Conservation (phyloP, 2,113 vertebrate genomes). For the Phrynocephalus versicolor region DNA sequence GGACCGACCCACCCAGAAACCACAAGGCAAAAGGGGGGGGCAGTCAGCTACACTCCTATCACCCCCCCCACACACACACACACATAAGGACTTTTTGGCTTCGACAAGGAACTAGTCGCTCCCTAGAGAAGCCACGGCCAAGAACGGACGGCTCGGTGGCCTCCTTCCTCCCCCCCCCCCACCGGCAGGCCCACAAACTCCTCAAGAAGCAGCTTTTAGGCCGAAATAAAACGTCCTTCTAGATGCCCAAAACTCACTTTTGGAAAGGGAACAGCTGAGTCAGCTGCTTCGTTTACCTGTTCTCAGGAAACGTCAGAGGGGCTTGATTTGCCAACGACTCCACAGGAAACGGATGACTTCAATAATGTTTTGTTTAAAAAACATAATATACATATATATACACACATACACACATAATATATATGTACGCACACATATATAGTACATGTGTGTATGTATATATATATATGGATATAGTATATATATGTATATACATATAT, state of each 20-base stretch:
- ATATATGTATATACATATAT: slow-evolving; percentile 85
- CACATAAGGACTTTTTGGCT: slow-evolving; percentile 81
- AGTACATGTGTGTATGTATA: no score
- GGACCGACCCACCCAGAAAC: slow-evolving; percentile 62
- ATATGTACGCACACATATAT: no score
- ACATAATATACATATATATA: slow-evolving; percentile 85
- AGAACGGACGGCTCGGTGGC: slow-evolving; percentile 81
- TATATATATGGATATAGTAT: slow-evolving; percentile 80
- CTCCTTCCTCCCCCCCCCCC: no score
- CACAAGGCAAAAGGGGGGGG: slow-evolving; percentile 79
- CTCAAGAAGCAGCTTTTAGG: slow-evolving; percentile 83
- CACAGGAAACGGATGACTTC: slow-evolving; percentile 83
- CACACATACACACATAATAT: no score
- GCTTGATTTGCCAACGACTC: slow-evolving; percentile 84
- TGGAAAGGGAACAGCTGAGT: slow-evolving; percentile 79
- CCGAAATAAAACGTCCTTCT: slow-evolving; percentile 82
- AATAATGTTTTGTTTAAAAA: slow-evolving; percentile 83
- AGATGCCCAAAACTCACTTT: slow-evolving; percentile 76
- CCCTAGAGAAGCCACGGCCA: slow-evolving; percentile 80
- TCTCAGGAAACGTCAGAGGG: slow-evolving; percentile 80
- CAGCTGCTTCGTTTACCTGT: slow-evolving; percentile 52
- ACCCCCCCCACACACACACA: slow-evolving; percentile 65
- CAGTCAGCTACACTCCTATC: slow-evolving; percentile 80
- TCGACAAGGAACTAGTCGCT: slow-evolving; percentile 81
- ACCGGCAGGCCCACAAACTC: slow-evolving; percentile 81